These are phyloP conservation scores for Oncorhynchus nerka DNA, from an alignment of 2,113 vertebrate genomes.

Conservation along the genomic window DNA sequence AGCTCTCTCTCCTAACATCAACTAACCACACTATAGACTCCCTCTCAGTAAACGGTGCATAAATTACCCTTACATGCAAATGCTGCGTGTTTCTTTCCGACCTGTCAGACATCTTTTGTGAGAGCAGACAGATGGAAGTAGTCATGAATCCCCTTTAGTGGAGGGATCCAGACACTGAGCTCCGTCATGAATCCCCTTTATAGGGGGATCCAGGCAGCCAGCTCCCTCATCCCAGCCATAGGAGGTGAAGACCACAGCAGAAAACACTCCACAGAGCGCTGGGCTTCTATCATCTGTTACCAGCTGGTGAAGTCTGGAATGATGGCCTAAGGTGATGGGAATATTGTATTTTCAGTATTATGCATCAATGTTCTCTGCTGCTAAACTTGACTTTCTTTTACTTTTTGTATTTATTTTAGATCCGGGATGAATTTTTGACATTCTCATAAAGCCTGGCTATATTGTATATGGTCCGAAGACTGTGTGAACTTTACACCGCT, in stretches of 20 bases:
- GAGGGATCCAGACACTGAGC: constrained; percentile 52
- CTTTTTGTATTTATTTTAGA: neutral
- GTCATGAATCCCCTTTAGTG: constrained; percentile 63
- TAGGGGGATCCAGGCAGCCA: constrained; percentile 34
- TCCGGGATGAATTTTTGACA: neutral
- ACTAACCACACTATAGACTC: constrained; percentile 11
- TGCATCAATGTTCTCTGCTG: neutral
- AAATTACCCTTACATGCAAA: constrained; percentile 51
- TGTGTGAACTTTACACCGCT: neutral
- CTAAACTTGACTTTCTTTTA: neutral
- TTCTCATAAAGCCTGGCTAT: neutral
- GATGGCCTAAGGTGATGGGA: neutral
- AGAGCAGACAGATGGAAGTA: constrained; percentile 66
- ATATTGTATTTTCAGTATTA: neutral
- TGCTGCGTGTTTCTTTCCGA: constrained; percentile 50
- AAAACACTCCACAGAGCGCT: constrained; percentile 8
- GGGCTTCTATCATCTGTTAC: neutral
- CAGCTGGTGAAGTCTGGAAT: constrained; percentile 2
- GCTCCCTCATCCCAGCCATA: constrained; percentile 50
- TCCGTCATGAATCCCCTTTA: constrained; percentile 60
- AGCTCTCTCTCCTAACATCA: neutral
- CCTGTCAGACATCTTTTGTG: constrained; percentile 58
- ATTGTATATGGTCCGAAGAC: neutral
- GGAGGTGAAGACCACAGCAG: constrained; percentile 24
- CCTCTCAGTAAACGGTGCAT: constrained; percentile 31